Percentiles rank a stretch among this genome's conserved stretches.
phyloP scores from a whole-genome alignment of 2,888 invertebrate species.

The Caenorhabditis sp. region DNA sequence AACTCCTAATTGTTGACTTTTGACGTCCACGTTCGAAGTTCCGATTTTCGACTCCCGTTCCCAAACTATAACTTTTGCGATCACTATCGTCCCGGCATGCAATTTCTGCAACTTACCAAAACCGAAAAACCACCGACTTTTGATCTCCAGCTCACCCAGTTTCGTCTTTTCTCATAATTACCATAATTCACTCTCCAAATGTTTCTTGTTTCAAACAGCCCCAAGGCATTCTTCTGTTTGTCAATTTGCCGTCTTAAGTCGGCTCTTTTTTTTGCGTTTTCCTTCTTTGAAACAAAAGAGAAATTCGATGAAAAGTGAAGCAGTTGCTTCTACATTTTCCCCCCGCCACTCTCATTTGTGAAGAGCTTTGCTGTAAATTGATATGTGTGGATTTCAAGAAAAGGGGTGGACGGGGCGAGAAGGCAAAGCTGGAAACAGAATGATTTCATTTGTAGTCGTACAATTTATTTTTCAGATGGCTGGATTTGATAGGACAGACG shows the following conservation, averaged over 20 bases:
- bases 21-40: too few species aligned
- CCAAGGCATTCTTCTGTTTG: slow-evolving; percentile 28
- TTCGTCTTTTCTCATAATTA: slow-evolving; percentile 41
- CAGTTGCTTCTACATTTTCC: slow-evolving; percentile 17
- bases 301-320: slow-evolving; percentile 50
- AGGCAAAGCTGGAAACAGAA: not conserved
- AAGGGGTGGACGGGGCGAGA: not conserved
- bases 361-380: slow-evolving; percentile 56
- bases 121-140: not conserved
- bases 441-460: slow-evolving; percentile 20
- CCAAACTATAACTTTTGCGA: too few species aligned
- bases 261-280: slow-evolving; percentile 31
- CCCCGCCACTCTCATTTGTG: slow-evolving; percentile 53
- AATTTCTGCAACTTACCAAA: too few species aligned
- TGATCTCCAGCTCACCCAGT: slow-evolving; percentile 4
- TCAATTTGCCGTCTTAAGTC: slow-evolving; percentile 14
- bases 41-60: too few species aligned
- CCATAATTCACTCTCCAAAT: slow-evolving; percentile 36
- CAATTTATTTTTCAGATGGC: not conserved
- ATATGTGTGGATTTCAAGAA: slow-evolving; percentile 57
- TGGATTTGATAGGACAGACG: too few species aligned
- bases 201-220: slow-evolving; percentile 44
- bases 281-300: slow-evolving; percentile 26
- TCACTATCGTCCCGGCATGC: too few species aligned
- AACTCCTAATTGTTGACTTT: too few species aligned